Percentiles rank a stretch among this genome's conserved stretches.
phyloP scores from a whole-genome alignment of 2,888 invertebrate genomes.

The Trachelus troglodyta region DNA sequence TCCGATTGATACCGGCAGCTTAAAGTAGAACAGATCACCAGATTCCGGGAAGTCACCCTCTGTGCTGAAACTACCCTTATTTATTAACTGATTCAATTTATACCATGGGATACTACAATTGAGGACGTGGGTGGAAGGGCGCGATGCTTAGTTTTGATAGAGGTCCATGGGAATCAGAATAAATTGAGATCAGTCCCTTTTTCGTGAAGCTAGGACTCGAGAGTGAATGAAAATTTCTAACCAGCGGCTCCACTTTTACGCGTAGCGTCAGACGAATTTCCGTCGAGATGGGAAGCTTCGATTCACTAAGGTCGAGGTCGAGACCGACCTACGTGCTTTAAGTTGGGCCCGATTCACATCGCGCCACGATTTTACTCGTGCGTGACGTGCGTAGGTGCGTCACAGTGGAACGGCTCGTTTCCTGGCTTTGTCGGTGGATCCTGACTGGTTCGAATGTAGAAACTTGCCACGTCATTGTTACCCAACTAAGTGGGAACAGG shows the following conservation, averaged over 20 bases:
- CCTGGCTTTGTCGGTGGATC: background rate
- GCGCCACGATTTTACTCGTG: slow-evolving; percentile 1
- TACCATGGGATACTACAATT: background rate
- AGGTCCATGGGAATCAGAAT: background rate
- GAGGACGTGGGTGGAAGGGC: background rate
- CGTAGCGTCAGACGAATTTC: background rate
- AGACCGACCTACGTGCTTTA: background rate
- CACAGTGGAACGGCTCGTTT: background rate
- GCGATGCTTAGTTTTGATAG: background rate
- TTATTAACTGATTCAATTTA: background rate
- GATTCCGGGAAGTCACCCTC: background rate
- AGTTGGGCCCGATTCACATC: background rate
- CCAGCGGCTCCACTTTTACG: background rate
- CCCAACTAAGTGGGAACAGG: background rate
- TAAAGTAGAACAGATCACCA: background rate
- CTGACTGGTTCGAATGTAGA: background rate
- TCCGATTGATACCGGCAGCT: background rate
- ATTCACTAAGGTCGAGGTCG: background rate
- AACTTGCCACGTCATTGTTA: background rate
- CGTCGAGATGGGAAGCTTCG: background rate
- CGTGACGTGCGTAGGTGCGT: slow-evolving; percentile 8
- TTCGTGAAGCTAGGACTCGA: background rate
- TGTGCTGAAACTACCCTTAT: background rate
- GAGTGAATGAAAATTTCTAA: background rate
- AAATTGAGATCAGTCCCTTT: background rate